A percentile compares a stretch with the other conserved stretches of the same genome.
These are phyloP conservation scores for Chionis minor DNA, from an alignment of 2,113 vertebrate species.

Conservation along the genomic window DNA sequence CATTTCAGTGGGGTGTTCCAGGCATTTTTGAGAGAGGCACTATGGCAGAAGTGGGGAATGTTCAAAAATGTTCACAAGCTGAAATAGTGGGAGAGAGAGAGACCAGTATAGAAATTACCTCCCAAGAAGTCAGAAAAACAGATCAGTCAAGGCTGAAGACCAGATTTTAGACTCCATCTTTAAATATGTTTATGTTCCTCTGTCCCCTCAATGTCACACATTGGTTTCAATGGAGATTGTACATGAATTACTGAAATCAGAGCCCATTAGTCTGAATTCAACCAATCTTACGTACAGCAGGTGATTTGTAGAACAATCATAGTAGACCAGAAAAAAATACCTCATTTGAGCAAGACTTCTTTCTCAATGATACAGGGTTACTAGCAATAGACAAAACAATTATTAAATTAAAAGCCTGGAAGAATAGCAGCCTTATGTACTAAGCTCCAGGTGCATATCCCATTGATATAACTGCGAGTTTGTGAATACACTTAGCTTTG, in stretches of 20 bases:
- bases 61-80: background rate
- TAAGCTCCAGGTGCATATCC: background rate
- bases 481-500: background rate
- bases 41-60: background rate
- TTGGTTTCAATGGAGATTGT: background rate
- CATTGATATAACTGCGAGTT: background rate
- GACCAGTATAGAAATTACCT: background rate
- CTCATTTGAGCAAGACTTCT: background rate
- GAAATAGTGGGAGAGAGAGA: background rate
- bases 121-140: background rate
- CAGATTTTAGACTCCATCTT: background rate
- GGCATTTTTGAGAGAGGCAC: background rate
- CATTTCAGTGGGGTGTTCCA: background rate
- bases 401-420: background rate
- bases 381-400: background rate
- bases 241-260: background rate
- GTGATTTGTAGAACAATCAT: background rate
- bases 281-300: background rate
- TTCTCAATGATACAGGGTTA: background rate
- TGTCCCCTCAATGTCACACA: fast-evolving
- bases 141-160: background rate
- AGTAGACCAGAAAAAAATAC: background rate
- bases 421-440: background rate
- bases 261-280: background rate
- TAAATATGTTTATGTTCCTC: background rate